phyloP scores from a whole-genome alignment of 2,888 invertebrate species.

The Coelopa pilipes region DNA sequence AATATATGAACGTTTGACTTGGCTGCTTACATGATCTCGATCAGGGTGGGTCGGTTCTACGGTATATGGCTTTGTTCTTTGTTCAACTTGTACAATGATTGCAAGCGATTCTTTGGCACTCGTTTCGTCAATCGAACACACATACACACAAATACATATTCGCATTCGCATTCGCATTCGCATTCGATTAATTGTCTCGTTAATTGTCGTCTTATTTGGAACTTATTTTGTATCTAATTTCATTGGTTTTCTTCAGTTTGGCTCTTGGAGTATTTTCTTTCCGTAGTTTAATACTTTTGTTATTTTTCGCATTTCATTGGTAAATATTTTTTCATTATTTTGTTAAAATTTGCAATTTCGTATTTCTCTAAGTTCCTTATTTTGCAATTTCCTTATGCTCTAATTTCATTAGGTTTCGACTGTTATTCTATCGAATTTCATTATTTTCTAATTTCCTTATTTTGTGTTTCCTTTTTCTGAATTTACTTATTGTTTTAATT shows the following conservation, averaged over 20 bases:
- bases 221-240: slow-evolving; percentile 38
- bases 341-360: too few relatives aligned
- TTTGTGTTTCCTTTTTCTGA: too few relatives aligned
- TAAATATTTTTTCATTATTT: slow-evolving; percentile 19
- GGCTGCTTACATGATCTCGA: slow-evolving; percentile 32
- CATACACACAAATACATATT: too few relatives aligned
- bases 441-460: too few relatives aligned
- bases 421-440: too few relatives aligned
- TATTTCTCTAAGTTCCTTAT: too few relatives aligned
- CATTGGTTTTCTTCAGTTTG: slow-evolving; percentile 25
- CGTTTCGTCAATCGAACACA: too few relatives aligned
- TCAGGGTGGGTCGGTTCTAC: slow-evolving; percentile 22
- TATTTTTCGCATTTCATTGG: slow-evolving; percentile 33
- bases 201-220: slow-evolving; percentile 4
- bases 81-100: slow-evolving; percentile 27
- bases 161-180: too few relatives aligned
- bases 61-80: slow-evolving; percentile 37
- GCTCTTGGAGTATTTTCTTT: slow-evolving; percentile 10
- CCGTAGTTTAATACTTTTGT: slow-evolving; percentile 15
- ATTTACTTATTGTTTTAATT: too few relatives aligned
- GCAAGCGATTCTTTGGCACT: slow-evolving; percentile 36
- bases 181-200: too few relatives aligned
- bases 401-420: too few relatives aligned
- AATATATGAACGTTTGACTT: slow-evolving; percentile 16
- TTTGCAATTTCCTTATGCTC: too few relatives aligned